phyloP scores from a whole-genome alignment of 2,888 invertebrate genomes.

The Amphipyra berbera region DNA sequence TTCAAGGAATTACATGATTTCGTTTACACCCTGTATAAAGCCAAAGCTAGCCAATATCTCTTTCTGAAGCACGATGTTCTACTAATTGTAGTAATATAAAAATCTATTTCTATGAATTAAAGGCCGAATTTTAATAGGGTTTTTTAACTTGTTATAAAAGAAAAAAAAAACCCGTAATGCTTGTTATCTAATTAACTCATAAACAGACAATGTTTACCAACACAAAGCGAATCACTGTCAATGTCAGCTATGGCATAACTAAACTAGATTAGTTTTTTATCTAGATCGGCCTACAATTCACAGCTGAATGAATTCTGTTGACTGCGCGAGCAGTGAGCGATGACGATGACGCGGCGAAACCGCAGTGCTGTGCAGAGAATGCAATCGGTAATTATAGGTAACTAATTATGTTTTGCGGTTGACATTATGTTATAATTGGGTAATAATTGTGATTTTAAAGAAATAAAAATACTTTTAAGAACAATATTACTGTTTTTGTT shows the following conservation, averaged over 20 bases:
- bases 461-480: no score
- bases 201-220: constrained; percentile 1
- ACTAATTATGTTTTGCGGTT: background rate
- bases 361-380: background rate
- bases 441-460: background rate
- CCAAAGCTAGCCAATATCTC: no score
- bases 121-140: no score
- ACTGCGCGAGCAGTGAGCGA: constrained; percentile 2
- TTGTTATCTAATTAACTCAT: background rate
- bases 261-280: constrained; percentile 55
- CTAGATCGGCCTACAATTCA: constrained; percentile 42
- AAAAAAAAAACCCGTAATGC: no score
- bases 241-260: constrained; percentile 39
- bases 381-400: background rate
- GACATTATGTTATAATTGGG: constrained; percentile 6
- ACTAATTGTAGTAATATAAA: no score
- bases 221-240: constrained; percentile 35
- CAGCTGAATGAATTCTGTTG: constrained; percentile 21
- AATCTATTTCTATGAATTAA: no score
- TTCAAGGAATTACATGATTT: no score
- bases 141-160: no score
- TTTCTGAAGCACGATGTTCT: no score
- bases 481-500: no score
- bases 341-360: constrained; percentile 5
- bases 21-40: no score